Evolutionary conservation across 2,888 invertebrate species (phyloP), one percentile per base, ranked within the genome.

Genomic region (Antheraea yamamai): DNA sequence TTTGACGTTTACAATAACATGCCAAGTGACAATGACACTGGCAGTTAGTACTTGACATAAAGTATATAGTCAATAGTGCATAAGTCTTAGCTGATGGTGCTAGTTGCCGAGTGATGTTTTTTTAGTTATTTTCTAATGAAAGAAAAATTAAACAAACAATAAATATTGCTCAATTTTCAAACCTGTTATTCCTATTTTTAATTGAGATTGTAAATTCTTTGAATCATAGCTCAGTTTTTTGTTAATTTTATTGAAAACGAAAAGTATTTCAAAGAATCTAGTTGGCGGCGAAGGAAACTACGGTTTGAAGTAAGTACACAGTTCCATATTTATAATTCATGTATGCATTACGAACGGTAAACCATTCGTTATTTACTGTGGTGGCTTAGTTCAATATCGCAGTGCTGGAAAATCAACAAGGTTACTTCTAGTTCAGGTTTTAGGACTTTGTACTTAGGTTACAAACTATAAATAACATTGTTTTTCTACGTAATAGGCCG

Each of bases 21-120:
- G 39, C 39, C 7, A 6, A 39, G 4, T 39, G 39, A 47, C 47
- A 12, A 47, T 47, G 47, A 47, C 47, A 47, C 12, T 47, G 47
- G 12, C 47, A 47, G 12, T 2, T 39, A 39, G 6, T 39, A 4
- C 35, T 39, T 39, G 47, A 47, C 47, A 47, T 1, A 12, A 47
- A 12, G 47, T 47, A 47, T 47, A 47, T 47, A 8, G 47, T 47
- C 4, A 47, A 47, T 47, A 47, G 47, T 47, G 47, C 47, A 47
- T 47, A 47, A 47, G 47, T 47, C 35, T 39, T 39, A 47, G 47
- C 47, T 47, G 47, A 47, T 47, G 47, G 47, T 55, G 18, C 20
- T 77, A 76, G 76, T 20, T 78, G 80, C 78, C 80, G 81, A 80
- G 81, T 78, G 75, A 73, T 30, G 52, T 78, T 74, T 76, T 10